A percentile compares a stretch with the other conserved stretches of the same genome.
These are phyloP conservation scores for Ctenodactylus gundi DNA, from an alignment of 2,113 vertebrate genomes.

Conservation along the genomic window DNA sequence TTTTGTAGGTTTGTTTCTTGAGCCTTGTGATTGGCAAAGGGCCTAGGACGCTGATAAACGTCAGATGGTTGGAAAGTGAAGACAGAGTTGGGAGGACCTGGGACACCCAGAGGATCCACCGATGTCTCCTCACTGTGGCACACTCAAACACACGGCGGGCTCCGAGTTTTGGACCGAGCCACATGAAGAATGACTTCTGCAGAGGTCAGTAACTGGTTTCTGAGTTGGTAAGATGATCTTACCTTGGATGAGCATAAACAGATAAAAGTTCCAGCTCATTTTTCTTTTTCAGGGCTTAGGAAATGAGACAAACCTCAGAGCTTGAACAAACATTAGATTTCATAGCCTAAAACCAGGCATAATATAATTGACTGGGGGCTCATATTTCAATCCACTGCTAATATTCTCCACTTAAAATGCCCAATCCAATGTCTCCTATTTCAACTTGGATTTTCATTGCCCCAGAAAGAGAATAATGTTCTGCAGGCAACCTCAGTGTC, in stretches of 20 bases:
- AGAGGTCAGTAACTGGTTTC: conserved; percentile 32
- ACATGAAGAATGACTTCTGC: conserved; percentile 2
- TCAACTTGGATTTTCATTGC: conserved; percentile 25
- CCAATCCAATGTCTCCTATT: neutral
- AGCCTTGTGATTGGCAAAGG: neutral
- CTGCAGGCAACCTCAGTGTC: neutral
- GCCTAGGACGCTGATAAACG: conserved; percentile 21
- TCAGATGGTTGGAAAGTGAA: neutral
- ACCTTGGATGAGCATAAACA: conserved; percentile 27
- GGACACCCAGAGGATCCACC: neutral
- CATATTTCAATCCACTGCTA: neutral
- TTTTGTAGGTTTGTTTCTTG: neutral
- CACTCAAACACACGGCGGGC: neutral
- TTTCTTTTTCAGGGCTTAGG: conserved; percentile 29
- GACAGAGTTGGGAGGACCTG: neutral
- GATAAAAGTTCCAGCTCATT: neutral
- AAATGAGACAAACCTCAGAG: conserved; percentile 37
- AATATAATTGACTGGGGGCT: conserved; percentile 1
- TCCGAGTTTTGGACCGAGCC: conserved; percentile 38
- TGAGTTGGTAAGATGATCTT: conserved; percentile 18
- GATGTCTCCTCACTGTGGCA: neutral
- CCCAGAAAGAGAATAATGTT: neutral
- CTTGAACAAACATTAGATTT: conserved; percentile 16
- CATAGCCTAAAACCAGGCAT: neutral
- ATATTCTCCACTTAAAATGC: conserved; percentile 1